A percentile compares a stretch with the other conserved stretches of the same genome.
Conservation (phyloP, 2,113 vertebrate species). For the Tringa solitaria region DNA sequence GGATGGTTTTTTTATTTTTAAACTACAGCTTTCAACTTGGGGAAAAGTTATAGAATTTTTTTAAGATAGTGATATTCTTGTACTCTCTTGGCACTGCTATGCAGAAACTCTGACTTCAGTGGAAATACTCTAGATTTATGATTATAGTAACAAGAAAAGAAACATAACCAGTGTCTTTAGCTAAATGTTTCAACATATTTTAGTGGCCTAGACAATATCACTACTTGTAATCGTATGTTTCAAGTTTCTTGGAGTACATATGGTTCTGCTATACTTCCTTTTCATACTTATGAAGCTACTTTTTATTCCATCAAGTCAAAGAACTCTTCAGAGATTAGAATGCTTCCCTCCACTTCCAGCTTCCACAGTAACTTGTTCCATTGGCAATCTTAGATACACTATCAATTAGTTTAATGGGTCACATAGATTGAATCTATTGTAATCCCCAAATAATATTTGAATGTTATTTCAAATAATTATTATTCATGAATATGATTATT, state of each 20-base stretch:
- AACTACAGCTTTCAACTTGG: background rate
- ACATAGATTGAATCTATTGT: background rate
- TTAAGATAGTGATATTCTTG: background rate
- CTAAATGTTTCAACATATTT: background rate
- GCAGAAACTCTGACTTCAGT: background rate
- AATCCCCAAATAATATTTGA: background rate
- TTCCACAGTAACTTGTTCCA: background rate
- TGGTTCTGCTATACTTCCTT: background rate
- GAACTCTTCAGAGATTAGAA: background rate
- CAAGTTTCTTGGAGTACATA: background rate
- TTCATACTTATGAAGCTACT: background rate
- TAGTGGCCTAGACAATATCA: background rate
- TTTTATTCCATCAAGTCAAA: background rate
- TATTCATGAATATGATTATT: no score
- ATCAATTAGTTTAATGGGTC: background rate
- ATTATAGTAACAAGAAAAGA: background rate
- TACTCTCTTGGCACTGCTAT: background rate
- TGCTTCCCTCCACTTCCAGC: background rate
- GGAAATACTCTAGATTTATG: background rate
- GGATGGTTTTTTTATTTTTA: background rate
- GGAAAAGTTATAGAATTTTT: background rate
- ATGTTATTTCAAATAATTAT: no score
- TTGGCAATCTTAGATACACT: background rate
- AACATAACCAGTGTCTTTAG: background rate
- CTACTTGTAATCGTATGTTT: background rate